Evolutionary conservation across 2,888 invertebrate species (phyloP).

Genomic region (Scaptomyza flava): DNA sequence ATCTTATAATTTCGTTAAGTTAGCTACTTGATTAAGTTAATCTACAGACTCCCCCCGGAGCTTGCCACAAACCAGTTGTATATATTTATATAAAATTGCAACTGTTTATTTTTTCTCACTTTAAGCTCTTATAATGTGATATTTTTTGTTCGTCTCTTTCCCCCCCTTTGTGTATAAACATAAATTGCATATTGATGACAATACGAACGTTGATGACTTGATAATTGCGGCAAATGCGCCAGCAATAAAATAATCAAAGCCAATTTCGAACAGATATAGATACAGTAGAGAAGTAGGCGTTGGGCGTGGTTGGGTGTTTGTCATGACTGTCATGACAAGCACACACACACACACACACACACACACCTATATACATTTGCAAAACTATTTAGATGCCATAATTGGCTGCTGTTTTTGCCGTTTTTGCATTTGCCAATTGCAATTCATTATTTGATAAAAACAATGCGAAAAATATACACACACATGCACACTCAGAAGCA

Average conservation of each 20-base stretch:
- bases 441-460: conserved; percentile 32
- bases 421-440: conserved; percentile 21
- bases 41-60: neutral
- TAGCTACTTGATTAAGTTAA: neutral
- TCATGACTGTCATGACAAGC: conserved; percentile 32
- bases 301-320: conserved; percentile 25
- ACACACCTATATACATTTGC: conserved; percentile 22
- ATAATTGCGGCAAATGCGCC: conserved; percentile 78
- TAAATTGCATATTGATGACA: conserved; percentile 77
- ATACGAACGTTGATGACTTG: conserved; percentile 77
- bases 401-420: conserved; percentile 52
- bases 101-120: neutral
- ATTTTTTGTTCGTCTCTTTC: conserved; percentile 4
- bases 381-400: conserved; percentile 77
- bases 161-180: conserved; percentile 15
- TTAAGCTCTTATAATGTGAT: neutral
- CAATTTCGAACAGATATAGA: conserved; percentile 49
- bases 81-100: neutral
- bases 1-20: neutral
- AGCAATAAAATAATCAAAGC: conserved; percentile 78
- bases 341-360: conserved; percentile 13
- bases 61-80: neutral
- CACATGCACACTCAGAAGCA: conserved; percentile 3
- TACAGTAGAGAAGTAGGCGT: neutral
- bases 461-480: conserved; percentile 21